phyloP scores from a whole-genome alignment of 92 coral and sea anemone genomes.

The Palythoa heliodiscus region DNA sequence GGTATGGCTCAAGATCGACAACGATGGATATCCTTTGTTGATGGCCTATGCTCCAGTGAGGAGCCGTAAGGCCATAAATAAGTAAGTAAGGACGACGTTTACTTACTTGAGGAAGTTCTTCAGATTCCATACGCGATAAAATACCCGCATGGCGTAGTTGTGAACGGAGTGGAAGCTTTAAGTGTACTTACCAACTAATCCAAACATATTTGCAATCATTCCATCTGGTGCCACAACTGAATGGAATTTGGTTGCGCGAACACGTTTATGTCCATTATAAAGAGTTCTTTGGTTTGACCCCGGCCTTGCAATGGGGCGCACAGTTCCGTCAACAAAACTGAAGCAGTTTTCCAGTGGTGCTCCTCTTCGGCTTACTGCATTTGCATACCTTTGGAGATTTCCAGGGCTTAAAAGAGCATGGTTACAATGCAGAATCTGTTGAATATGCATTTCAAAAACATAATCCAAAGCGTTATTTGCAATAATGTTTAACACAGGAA shows the following conservation, averaged over 20 bases:
- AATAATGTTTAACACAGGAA: slow-evolving; percentile 14
- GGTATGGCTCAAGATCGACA: too few species aligned
- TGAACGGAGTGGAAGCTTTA: slow-evolving; percentile 48
- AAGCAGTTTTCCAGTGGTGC: background rate
- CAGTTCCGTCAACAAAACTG: background rate
- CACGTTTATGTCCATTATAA: slow-evolving; percentile 7
- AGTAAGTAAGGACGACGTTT: slow-evolving; percentile 61
- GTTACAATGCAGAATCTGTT: slow-evolving; percentile 6
- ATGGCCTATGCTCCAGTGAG: too few species aligned
- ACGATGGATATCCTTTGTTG: too few species aligned
- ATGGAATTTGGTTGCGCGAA: slow-evolving; percentile 6
- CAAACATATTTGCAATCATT: slow-evolving; percentile 23
- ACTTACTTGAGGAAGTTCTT: slow-evolving; percentile 49
- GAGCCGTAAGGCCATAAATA: too few species aligned
- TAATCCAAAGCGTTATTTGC: background rate
- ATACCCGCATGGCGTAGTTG: slow-evolving; percentile 45
- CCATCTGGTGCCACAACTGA: slow-evolving; percentile 20
- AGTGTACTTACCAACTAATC: slow-evolving; percentile 29
- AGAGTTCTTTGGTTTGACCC: slow-evolving; percentile 1
- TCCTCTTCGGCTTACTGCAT: background rate
- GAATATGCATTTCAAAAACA: slow-evolving; percentile 7
- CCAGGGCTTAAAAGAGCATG: background rate
- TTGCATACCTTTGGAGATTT: background rate
- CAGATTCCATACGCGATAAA: slow-evolving; percentile 54
- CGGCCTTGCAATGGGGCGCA: background rate